Evolutionary conservation across 1,140 invertebrate species (phyloP).

Genomic region (Asbolus verrucosus): DNA sequence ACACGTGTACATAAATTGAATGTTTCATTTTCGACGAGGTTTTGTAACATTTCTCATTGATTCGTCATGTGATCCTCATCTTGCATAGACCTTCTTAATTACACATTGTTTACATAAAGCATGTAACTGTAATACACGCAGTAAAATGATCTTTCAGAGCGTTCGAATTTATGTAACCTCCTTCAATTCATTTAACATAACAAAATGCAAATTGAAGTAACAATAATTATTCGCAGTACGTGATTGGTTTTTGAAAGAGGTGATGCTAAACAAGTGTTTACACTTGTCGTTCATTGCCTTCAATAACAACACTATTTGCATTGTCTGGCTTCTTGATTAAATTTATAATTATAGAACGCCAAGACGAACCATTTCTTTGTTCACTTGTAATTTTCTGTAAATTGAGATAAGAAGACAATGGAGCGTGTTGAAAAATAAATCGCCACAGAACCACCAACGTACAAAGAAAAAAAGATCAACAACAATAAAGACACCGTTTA

Average conservation of each 20-base stretch:
- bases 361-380: constrained; percentile 24
- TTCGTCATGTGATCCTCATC: background rate
- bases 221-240: constrained; percentile 21
- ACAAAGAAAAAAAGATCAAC: background rate
- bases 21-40: background rate
- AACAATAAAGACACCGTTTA: no score
- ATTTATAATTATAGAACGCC: constrained; percentile 43
- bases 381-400: constrained; percentile 18
- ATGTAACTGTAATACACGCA: no score
- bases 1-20: constrained; percentile 14
- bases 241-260: constrained; percentile 40
- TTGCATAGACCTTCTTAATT: no score
- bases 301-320: constrained; percentile 46
- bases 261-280: constrained; percentile 42
- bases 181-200: constrained; percentile 16
- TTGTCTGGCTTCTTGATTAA: constrained; percentile 49
- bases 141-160: constrained; percentile 9
- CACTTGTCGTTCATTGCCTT: constrained; percentile 45
- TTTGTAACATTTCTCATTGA: background rate
- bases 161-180: constrained; percentile 14
- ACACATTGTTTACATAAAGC: no score
- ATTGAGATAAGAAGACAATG: constrained; percentile 40
- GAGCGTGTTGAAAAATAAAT: constrained; percentile 7
- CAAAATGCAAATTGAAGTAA: constrained; percentile 8
- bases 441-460: background rate